phyloP scores from a whole-genome alignment of 2,888 invertebrate genomes.

The Hedya salicella region DNA sequence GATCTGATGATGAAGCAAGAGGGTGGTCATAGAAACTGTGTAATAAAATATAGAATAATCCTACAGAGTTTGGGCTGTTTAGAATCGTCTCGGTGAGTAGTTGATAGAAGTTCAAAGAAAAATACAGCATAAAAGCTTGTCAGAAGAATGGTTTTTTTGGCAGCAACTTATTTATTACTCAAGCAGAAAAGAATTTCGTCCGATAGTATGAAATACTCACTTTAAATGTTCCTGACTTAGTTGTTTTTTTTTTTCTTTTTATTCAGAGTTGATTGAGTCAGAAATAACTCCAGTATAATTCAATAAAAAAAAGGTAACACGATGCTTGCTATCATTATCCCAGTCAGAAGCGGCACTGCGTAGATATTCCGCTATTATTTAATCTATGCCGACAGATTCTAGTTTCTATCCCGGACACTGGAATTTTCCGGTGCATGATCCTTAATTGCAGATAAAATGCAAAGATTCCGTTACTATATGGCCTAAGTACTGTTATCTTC shows the following conservation, averaged over 20 bases:
- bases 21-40: too few species aligned
- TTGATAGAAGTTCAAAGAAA: too few species aligned
- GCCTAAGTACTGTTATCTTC: background rate
- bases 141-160: too few species aligned
- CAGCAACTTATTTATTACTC: too few species aligned
- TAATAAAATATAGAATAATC: too few species aligned
- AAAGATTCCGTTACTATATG: conserved; percentile 10
- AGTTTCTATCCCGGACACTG: conserved; percentile 8
- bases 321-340: background rate
- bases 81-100: too few species aligned
- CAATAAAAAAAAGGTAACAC: background rate
- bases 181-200: too few species aligned
- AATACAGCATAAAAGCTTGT: too few species aligned
- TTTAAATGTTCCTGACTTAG: background rate
- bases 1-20: too few species aligned
- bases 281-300: background rate
- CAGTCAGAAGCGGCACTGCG: background rate
- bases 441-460: conserved; percentile 35
- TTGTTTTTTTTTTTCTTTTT: background rate
- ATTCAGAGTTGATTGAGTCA: background rate
- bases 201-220: too few species aligned
- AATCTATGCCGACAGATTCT: conserved; percentile 12
- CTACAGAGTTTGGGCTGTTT: too few species aligned
- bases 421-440: conserved; percentile 35
- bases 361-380: background rate